Evolutionary conservation across 2,113 vertebrate genomes (phyloP), one percentile per base, ranked within the genome.

Genomic region (Brachionichthys hirsutus): DNA sequence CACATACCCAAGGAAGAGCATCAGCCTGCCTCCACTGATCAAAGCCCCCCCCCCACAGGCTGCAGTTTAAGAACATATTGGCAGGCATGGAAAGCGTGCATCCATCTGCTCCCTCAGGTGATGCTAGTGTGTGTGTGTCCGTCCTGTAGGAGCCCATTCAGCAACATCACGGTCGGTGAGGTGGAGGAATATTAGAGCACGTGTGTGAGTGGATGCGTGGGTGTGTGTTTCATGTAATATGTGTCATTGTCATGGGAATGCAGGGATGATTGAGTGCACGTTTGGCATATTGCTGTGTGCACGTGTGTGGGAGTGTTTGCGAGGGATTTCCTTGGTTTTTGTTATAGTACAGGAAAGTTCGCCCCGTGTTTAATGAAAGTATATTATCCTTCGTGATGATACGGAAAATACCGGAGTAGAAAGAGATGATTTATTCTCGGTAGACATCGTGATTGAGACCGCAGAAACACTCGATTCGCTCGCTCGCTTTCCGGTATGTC

Each of bases 111-210:
- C 54, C 53, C 61, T 58, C 15, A 45, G 54, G 56, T 47, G 54
- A 45, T 41, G 36, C 38, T 15, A 3, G 22, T 51, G 35, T 17
- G 20, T 44, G 41, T 45, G 5, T 61, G 46, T 65, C 52, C 51
- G 42, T 72, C 55, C 46, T 73, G 0, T 18, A 70, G 54, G 38
- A 67, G 69, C 62, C n/a, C 52, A 82, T 77, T 82, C 74, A 82
- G 82, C 78, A 86, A 41, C 62, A 70, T 49, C 41, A n/a, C 60
- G 77, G 75, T 62, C 77, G 75, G 19, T 70, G 64, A 76, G 58
- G 56, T 42, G 62, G 49, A 72, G 14, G 63, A 72, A n/a, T n/a
- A n/a, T n/a, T n/a, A n/a, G 54, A 61, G 51, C 24, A 19, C 24
- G 52, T 57, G 54, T 10, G 63, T 78, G 74, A 58, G 67, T 46